phyloP scores from a whole-genome alignment of 2,888 invertebrate genomes.

The Fragum sueziense region DNA sequence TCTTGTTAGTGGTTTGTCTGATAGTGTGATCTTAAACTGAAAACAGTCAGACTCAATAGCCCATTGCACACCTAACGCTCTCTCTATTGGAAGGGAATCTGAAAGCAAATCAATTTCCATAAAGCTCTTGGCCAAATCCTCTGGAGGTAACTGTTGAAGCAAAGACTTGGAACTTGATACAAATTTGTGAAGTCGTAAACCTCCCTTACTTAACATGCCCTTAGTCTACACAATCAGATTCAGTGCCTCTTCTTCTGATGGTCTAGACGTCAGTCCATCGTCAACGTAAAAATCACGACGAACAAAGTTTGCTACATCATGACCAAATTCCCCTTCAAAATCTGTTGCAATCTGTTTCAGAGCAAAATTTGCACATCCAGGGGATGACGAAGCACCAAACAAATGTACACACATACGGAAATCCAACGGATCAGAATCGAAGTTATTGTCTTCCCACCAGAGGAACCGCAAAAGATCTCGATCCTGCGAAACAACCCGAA shows the following conservation, averaged over 20 bases:
- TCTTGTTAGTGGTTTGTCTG: too few species aligned
- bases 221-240: conserved; percentile 22
- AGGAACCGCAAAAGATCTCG: not conserved
- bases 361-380: conserved; percentile 49
- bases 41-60: conserved; percentile 47
- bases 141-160: conserved; percentile 28
- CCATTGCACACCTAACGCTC: conserved; percentile 55
- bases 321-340: conserved; percentile 23
- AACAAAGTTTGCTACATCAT: conserved; percentile 24
- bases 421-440: not conserved
- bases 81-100: conserved; percentile 41
- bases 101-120: conserved; percentile 5
- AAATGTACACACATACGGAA: not conserved
- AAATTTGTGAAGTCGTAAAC: conserved; percentile 52
- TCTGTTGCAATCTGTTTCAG: conserved; percentile 24
- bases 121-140: conserved; percentile 34
- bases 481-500: not conserved
- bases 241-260: conserved; percentile 29
- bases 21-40: conserved; percentile 44
- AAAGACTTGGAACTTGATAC: conserved; percentile 54
- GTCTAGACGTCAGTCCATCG: conserved; percentile 33
- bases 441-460: not conserved
- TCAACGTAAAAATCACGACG: conserved; percentile 40
- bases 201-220: conserved; percentile 36
- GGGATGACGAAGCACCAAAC: conserved; percentile 53